Evolutionary conservation across 2,797 vertebrate genomes (phyloP).

Genomic region (Tokudaia muenninki): DNA sequence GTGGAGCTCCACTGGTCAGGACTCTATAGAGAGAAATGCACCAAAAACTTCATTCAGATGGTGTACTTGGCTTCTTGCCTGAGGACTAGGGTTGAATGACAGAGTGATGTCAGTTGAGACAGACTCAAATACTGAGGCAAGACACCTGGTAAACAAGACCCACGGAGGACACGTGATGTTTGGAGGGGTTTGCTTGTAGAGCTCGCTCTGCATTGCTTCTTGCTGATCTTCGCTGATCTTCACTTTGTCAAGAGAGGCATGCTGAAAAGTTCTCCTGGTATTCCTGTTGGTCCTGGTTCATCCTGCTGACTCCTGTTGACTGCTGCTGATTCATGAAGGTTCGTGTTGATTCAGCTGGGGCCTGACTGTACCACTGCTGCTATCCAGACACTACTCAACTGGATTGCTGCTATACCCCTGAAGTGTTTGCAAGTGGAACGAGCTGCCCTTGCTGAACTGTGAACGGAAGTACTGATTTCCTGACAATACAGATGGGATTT

Average conservation of each 20-base stretch:
- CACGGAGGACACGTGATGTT: not conserved
- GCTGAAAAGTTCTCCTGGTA: not conserved
- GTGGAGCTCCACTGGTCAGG: not conserved
- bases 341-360: not conserved
- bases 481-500: not conserved
- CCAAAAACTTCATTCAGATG: not conserved
- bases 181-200: not conserved
- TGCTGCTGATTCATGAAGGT: not conserved
- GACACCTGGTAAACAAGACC: not conserved
- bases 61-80: not conserved
- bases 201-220: not conserved
- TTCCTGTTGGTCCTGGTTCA: not conserved
- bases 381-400: not conserved
- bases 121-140: not conserved
- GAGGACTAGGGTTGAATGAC: not conserved
- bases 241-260: not conserved
- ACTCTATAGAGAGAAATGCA: not conserved
- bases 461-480: not conserved
- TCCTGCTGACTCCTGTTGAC: not conserved
- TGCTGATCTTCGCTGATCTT: not conserved
- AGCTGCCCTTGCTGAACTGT: not conserved
- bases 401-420: not conserved
- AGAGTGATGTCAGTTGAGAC: not conserved
- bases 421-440: not conserved
- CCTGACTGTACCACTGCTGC: not conserved